A percentile compares a stretch with the other conserved stretches of the same genome.
Conservation (phyloP, 2,888 invertebrate species). For the Frankliniella fusca region DNA sequence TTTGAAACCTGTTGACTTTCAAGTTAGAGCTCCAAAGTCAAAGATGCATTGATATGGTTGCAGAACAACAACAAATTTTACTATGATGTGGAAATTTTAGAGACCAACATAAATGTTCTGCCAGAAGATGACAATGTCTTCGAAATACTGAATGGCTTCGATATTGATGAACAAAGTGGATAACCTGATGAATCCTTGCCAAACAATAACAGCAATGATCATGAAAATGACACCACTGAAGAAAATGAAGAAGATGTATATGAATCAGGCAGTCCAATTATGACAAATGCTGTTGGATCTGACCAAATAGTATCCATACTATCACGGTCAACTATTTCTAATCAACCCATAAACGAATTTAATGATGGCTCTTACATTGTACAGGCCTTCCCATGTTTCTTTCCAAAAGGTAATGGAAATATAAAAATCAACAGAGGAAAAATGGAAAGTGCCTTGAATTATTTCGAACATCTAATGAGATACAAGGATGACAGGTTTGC, state of each 20-base stretch:
- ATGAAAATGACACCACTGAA: background rate
- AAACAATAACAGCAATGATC: background rate
- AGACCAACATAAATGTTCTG: background rate
- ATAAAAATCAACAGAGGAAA: background rate
- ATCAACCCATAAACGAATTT: slow-evolving; percentile 32
- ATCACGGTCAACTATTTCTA: background rate
- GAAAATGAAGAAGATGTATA: background rate
- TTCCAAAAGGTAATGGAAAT: slow-evolving; percentile 34
- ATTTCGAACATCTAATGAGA: slow-evolving; percentile 29
- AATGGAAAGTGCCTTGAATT: background rate
- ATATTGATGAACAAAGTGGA: background rate
- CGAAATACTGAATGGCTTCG: background rate
- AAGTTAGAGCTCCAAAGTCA: background rate
- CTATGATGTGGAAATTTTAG: background rate
- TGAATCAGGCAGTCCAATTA: background rate
- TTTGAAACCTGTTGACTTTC: background rate
- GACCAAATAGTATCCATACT: background rate
- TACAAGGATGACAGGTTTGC: slow-evolving; percentile 30
- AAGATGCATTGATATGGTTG: background rate
- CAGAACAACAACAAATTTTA: slow-evolving; percentile 28
- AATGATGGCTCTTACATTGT: slow-evolving; percentile 30
- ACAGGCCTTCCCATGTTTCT: slow-evolving; percentile 34
- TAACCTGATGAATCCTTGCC: background rate
- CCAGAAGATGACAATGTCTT: background rate
- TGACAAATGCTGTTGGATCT: no score